phyloP scores from a whole-genome alignment of 2,797 vertebrate genomes.

The Oryzias sinensis region DNA sequence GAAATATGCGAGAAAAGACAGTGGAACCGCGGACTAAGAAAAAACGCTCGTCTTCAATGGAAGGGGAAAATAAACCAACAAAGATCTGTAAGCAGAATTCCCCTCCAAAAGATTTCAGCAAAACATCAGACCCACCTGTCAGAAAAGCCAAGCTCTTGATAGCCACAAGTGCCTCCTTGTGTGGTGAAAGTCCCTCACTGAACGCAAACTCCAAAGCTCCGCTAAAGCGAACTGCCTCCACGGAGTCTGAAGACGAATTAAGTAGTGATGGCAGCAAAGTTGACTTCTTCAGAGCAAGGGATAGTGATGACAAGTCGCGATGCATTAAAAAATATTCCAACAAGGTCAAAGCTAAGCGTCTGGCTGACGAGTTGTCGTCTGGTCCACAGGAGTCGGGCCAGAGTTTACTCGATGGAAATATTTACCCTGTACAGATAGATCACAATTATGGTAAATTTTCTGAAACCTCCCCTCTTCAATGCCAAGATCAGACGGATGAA shows the following conservation, averaged over 20 bases:
- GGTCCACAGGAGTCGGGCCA: constrained; percentile 42
- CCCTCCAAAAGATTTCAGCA: constrained; percentile 50
- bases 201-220: constrained; percentile 47
- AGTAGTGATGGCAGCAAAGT: constrained; percentile 54
- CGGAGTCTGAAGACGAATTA: constrained; percentile 58
- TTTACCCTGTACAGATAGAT: constrained; percentile 68
- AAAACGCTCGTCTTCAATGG: constrained; percentile 48
- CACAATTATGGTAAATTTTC: constrained; percentile 76
- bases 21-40: constrained; percentile 65
- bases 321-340: constrained; percentile 68
- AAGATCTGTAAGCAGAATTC: constrained; percentile 59
- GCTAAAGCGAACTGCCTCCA: constrained; percentile 60
- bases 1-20: constrained; percentile 54
- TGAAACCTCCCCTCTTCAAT: constrained; percentile 29
- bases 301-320: constrained; percentile 55
- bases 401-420: constrained; percentile 24
- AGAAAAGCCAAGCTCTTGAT: constrained; percentile 73
- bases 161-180: constrained; percentile 67
- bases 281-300: constrained; percentile 56
- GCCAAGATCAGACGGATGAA: constrained; percentile 25
- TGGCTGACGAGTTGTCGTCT: constrained; percentile 38
- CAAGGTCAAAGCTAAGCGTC: constrained; percentile 58
- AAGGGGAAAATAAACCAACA: constrained; percentile 52
- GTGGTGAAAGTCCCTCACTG: constrained; percentile 50
- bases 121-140: constrained; percentile 56